Percentiles rank a stretch among this genome's conserved stretches.
phyloP scores from a whole-genome alignment of 2,113 vertebrate species.

The Xenopus borealis region DNA sequence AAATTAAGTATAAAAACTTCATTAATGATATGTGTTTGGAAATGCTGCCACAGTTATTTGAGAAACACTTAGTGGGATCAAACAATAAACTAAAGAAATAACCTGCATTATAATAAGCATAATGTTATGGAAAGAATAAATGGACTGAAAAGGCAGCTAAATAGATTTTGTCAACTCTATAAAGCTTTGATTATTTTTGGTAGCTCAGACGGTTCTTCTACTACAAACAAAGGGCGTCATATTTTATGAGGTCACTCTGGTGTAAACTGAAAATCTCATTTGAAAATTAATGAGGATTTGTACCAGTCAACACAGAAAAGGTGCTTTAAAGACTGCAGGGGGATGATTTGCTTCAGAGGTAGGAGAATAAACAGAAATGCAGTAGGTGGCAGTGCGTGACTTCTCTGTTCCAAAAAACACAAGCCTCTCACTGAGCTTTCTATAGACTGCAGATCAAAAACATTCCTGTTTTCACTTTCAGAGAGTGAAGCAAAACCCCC shows the following conservation, averaged over 20 bases:
- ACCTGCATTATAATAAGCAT: neutral
- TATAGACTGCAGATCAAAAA: too few species aligned
- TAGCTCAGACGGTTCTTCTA: neutral
- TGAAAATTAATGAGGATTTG: neutral
- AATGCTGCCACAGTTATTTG: too few species aligned
- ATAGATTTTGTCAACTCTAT: conserved; percentile 1
- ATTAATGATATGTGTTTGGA: too few species aligned
- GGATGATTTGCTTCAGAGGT: neutral
- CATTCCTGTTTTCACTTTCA: too few species aligned
- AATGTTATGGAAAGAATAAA: neutral
- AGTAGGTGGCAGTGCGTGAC: conserved; percentile 1
- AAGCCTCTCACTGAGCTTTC: neutral
- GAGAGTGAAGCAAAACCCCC: too few species aligned
- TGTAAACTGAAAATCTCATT: neutral
- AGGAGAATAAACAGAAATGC: neutral
- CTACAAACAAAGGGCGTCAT: neutral
- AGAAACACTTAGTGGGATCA: too few species aligned
- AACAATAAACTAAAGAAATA: too few species aligned
- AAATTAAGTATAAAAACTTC: too few species aligned
- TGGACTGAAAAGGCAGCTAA: neutral
- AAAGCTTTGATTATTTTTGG: neutral
- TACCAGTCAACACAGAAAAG: neutral
- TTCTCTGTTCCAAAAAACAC: neutral
- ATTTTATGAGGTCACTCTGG: neutral
- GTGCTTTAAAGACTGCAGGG: neutral